These are phyloP conservation scores for Pterobdella sp. DNA, from an alignment of 2,888 invertebrate genomes.

Conservation along the genomic window DNA sequence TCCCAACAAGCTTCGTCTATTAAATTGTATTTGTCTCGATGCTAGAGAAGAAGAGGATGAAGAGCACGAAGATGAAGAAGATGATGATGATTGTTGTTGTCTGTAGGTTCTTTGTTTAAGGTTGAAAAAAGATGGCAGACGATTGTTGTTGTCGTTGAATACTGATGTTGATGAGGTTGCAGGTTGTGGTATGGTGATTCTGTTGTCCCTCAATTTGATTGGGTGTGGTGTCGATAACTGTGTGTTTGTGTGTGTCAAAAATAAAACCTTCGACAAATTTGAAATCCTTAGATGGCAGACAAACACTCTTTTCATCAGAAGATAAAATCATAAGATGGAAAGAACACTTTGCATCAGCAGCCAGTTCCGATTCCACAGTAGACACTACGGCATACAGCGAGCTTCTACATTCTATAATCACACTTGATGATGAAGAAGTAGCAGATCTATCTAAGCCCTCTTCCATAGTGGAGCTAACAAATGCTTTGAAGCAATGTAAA, in stretches of 20 bases:
- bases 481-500: too few relatives aligned
- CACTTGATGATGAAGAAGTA: too few relatives aligned
- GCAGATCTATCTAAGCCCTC: too few relatives aligned
- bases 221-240: constrained; percentile 27
- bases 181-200: neutral
- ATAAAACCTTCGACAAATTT: too few relatives aligned
- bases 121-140: neutral
- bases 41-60: constrained; percentile 8
- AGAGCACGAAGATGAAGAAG: constrained; percentile 24
- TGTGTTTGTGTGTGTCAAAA: neutral
- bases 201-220: constrained; percentile 20
- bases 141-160: neutral
- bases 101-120: neutral
- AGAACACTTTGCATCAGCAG: too few relatives aligned
- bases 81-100: constrained; percentile 17
- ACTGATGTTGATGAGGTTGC: neutral
- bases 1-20: neutral
- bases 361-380: too few relatives aligned
- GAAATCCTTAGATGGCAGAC: too few relatives aligned
- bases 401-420: too few relatives aligned
- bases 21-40: neutral
- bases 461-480: too few relatives aligned
- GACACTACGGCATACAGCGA: too few relatives aligned
- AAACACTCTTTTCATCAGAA: too few relatives aligned
- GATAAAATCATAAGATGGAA: too few relatives aligned